Conservation (phyloP, 2,797 vertebrate species). For the Oreonectes daqikongensis region DNA sequence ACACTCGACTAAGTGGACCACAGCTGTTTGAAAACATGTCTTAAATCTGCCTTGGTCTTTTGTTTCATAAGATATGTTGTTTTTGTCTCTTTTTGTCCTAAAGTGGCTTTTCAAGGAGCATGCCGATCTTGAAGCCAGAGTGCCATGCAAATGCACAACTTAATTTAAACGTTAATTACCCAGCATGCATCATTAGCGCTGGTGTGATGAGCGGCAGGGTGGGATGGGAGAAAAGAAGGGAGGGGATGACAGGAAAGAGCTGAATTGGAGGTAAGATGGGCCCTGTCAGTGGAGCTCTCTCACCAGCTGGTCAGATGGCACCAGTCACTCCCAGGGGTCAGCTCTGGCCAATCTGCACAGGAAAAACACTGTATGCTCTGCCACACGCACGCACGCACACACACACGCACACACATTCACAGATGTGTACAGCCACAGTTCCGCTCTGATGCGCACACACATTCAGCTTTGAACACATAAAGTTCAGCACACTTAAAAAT, state of each 20-base stretch:
- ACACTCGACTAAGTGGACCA: slow-evolving; percentile 13
- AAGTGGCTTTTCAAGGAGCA: slow-evolving; percentile 10
- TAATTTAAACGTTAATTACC: slow-evolving; percentile 79
- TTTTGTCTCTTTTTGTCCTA: slow-evolving; percentile 13
- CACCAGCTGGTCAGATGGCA: slow-evolving; percentile 72
- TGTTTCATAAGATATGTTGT: neutral
- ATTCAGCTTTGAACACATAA: neutral
- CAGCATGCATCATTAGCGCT: slow-evolving; percentile 74
- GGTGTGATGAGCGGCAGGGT: slow-evolving; percentile 57
- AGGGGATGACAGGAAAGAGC: slow-evolving; percentile 6
- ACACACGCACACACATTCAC: too few species aligned
- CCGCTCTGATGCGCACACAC: slow-evolving; percentile 7
- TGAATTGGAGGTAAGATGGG: slow-evolving; percentile 49
- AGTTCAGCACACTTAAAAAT: neutral
- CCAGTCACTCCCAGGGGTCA: slow-evolving; percentile 70
- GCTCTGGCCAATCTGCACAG: slow-evolving; percentile 71
- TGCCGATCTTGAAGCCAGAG: slow-evolving; percentile 30
- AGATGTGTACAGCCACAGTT: slow-evolving; percentile 18
- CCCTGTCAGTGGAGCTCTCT: slow-evolving; percentile 32
- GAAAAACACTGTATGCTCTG: slow-evolving; percentile 70
- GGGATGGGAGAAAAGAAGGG: slow-evolving; percentile 17
- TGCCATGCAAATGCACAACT: slow-evolving; percentile 69
- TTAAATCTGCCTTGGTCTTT: slow-evolving; percentile 2
- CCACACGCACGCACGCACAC: neutral
- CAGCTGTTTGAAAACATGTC: neutral